Conservation (phyloP, 1,140 invertebrate genomes). For the Capitella teleta region DNA sequence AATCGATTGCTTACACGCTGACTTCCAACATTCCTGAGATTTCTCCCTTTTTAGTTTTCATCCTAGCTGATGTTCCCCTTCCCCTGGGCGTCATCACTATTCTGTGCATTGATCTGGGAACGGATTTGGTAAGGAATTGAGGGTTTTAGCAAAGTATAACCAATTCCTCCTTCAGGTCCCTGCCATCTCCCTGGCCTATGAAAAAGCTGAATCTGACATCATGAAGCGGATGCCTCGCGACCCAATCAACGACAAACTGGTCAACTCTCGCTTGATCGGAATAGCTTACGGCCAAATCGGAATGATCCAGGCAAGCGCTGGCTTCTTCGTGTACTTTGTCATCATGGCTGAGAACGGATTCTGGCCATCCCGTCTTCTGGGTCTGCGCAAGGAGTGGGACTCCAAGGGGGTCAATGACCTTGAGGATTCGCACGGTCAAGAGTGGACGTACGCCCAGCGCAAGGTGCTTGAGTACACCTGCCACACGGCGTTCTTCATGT, state of each 20-base stretch:
- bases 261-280: slow-evolving; percentile 60
- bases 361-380: slow-evolving; percentile 43
- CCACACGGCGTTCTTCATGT: slow-evolving; percentile 43
- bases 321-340: slow-evolving; percentile 50
- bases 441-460: slow-evolving; percentile 47
- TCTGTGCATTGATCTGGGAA: slow-evolving; percentile 31
- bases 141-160: no score
- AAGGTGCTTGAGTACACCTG: slow-evolving; percentile 43
- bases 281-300: slow-evolving; percentile 48
- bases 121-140: slow-evolving; percentile 27
- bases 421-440: slow-evolving; percentile 51
- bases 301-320: slow-evolving; percentile 46
- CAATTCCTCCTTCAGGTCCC: slow-evolving; percentile 5
- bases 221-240: slow-evolving; percentile 30
- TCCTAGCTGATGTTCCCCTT: slow-evolving; percentile 25
- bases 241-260: slow-evolving; percentile 16
- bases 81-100: slow-evolving; percentile 27
- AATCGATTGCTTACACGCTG: slow-evolving; percentile 51
- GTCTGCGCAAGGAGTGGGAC: slow-evolving; percentile 49
- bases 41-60: slow-evolving; percentile 27
- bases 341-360: slow-evolving; percentile 54
- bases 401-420: slow-evolving; percentile 49
- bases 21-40: slow-evolving; percentile 56
- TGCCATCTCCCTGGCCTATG: slow-evolving; percentile 27
- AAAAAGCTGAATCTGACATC: slow-evolving; percentile 33